These are phyloP conservation scores for Cryptoprocta ferox DNA, from an alignment of 2,797 vertebrate genomes.

Conservation along the genomic window DNA sequence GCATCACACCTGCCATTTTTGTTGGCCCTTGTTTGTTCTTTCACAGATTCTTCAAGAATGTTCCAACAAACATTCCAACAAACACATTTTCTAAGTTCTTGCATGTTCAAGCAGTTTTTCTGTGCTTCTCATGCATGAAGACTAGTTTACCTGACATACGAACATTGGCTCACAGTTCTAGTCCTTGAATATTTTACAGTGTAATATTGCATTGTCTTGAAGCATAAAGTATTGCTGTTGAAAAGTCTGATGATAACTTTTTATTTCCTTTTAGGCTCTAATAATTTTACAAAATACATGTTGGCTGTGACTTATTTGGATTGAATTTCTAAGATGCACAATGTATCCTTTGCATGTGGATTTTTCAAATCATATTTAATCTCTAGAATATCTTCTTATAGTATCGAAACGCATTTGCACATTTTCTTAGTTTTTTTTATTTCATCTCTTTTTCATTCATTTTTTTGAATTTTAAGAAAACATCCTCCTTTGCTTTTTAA, in stretches of 20 bases:
- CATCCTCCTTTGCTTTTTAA: neutral
- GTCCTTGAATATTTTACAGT: neutral
- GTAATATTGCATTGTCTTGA: neutral
- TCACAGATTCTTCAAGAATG: neutral
- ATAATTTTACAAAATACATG: neutral
- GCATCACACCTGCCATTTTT: neutral
- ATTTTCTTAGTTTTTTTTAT: neutral
- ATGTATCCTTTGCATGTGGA: neutral
- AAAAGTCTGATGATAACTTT: neutral
- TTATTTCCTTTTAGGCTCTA: neutral
- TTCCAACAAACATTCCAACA: too few relatives aligned
- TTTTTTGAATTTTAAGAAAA: neutral
- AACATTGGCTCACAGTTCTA: neutral
- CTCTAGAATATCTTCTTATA: neutral
- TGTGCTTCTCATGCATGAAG: neutral
- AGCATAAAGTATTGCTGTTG: neutral
- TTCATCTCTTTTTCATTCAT: neutral
- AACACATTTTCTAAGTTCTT: neutral
- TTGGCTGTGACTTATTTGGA: neutral
- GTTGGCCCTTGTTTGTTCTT: neutral
- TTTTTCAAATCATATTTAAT: neutral
- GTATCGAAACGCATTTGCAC: neutral
- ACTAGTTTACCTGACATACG: neutral
- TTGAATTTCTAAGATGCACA: neutral
- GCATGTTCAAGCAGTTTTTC: neutral